phyloP scores from a whole-genome alignment of 2,797 vertebrate genomes.

The Pseudocheirus occidentalis region DNA sequence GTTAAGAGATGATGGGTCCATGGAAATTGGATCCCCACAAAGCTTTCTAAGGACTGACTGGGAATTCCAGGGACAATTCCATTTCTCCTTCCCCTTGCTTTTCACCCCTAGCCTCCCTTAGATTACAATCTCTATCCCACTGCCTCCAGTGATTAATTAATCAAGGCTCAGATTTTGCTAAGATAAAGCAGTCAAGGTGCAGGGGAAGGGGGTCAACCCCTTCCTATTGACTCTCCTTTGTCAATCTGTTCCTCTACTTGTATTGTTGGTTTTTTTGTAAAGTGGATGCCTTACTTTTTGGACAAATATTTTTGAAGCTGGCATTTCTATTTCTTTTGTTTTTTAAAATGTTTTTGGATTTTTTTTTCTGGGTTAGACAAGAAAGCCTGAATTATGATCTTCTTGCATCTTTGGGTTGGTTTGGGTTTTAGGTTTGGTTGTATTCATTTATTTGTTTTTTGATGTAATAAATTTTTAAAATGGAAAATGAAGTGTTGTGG shows the following conservation, averaged over 20 bases:
- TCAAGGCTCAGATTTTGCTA: neutral
- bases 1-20: neutral
- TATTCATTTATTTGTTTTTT: constrained; percentile 65
- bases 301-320: constrained; percentile 78
- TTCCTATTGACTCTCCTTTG: constrained; percentile 19
- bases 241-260: constrained; percentile 51
- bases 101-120: neutral
- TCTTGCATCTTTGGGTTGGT: constrained; percentile 58
- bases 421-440: constrained; percentile 59
- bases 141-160: neutral
- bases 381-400: constrained; percentile 38
- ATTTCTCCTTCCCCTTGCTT: neutral
- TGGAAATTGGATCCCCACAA: neutral
- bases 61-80: constrained; percentile 14
- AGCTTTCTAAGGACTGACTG: constrained; percentile 39
- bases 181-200: neutral
- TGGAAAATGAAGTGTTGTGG: constrained; percentile 43
- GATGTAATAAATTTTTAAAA: constrained; percentile 77
- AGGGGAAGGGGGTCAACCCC: constrained; percentile 50
- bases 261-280: constrained; percentile 59
- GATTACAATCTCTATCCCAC: neutral
- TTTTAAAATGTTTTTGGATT: constrained; percentile 59
- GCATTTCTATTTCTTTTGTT: constrained; percentile 76
- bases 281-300: constrained; percentile 80
- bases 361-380: constrained; percentile 36